Conservation (phyloP, 2,797 vertebrate species). For the Spea hammondii region DNA sequence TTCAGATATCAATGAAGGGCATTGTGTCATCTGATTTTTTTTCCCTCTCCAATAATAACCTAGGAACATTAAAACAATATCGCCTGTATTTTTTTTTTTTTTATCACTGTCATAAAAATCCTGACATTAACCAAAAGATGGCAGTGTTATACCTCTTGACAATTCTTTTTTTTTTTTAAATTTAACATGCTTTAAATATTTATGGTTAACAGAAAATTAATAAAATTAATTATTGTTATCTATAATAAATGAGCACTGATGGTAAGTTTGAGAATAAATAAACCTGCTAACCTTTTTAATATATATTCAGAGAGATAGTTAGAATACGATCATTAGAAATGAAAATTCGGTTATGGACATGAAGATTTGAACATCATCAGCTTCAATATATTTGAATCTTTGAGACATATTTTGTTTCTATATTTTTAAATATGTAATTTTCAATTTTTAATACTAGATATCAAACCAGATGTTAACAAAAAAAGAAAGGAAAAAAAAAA, state of each 20-base stretch:
- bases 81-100: neutral
- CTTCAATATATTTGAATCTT: too few relatives aligned
- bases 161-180: neutral
- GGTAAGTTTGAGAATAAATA: constrained; percentile 32
- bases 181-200: constrained; percentile 24
- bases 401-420: too few relatives aligned
- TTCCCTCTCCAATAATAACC: neutral
- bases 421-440: too few relatives aligned
- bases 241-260: constrained; percentile 38
- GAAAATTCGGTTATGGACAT: too few relatives aligned
- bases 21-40: constrained; percentile 1
- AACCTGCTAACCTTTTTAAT: constrained; percentile 16
- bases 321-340: neutral
- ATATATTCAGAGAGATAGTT: constrained; percentile 7
- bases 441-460: too few relatives aligned
- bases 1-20: constrained; percentile 33
- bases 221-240: constrained; percentile 44
- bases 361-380: too few relatives aligned
- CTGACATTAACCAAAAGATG: constrained; percentile 19
- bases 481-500: too few relatives aligned
- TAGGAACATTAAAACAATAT: neutral
- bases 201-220: constrained; percentile 44
- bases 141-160: constrained; percentile 15
- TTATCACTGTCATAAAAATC: neutral
- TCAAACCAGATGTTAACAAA: too few relatives aligned